Conservation (phyloP, 2,113 vertebrate species). For the Vimba vimba region DNA sequence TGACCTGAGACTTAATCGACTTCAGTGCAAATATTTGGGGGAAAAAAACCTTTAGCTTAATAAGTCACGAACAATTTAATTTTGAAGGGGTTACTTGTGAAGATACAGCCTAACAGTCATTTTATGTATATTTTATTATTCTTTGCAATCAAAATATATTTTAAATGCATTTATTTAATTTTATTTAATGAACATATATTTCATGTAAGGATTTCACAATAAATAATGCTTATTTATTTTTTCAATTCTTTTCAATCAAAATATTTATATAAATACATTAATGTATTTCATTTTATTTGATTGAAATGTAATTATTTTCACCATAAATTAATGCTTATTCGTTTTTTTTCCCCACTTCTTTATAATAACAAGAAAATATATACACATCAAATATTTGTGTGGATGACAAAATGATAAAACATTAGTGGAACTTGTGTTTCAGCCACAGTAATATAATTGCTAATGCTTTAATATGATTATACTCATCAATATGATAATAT, state of each 20-base stretch:
- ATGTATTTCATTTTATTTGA: neutral
- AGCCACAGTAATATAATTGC: neutral
- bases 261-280: no score
- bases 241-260: neutral
- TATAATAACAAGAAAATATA: no score
- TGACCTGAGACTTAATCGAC: constrained; percentile 31
- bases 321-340: no score
- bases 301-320: neutral
- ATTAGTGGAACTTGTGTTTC: neutral
- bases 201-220: neutral
- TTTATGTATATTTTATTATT: no score
- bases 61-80: neutral
- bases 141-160: no score
- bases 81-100: neutral
- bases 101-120: no score
- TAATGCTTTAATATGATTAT: no score
- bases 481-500: no score
- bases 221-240: neutral
- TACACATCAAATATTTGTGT: no score
- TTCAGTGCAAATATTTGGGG: neutral
- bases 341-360: no score
- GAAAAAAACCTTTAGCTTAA: neutral
- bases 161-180: no score
- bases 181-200: no score
- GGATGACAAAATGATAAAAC: neutral